A percentile compares a stretch with the other conserved stretches of the same genome.
Evolutionary conservation across 2,888 invertebrate genomes (phyloP).

Genomic region (Cylloceria caligata): DNA sequence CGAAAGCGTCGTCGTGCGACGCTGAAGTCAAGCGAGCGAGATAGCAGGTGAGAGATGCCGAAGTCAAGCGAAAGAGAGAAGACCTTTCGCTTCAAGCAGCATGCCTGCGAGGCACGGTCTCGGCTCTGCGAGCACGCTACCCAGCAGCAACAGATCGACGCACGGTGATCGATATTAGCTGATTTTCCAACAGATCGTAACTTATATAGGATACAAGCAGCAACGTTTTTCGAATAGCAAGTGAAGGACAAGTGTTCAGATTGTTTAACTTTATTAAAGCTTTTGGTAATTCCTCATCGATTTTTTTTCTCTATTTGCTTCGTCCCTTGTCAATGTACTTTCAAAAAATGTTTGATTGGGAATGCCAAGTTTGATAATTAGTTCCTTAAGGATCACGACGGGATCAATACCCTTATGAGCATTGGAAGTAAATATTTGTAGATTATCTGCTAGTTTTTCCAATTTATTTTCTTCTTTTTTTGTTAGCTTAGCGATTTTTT

Average conservation of each 20-base stretch:
- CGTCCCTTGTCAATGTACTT: constrained; percentile 34
- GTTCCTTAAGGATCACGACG: constrained; percentile 61
- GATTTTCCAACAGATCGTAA: constrained; percentile 19
- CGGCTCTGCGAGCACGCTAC: no score
- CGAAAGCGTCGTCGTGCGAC: no score
- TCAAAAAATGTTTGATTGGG: constrained; percentile 39
- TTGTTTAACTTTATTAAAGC: background rate
- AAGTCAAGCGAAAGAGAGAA: no score
- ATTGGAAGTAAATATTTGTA: constrained; percentile 54
- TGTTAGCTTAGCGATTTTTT: constrained; percentile 45
- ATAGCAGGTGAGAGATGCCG: no score
- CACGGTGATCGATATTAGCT: no score
- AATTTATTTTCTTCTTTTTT: constrained; percentile 48
- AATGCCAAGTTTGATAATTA: constrained; percentile 58
- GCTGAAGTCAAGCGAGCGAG: no score
- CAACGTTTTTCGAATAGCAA: constrained; percentile 35
- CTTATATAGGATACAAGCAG: constrained; percentile 44
- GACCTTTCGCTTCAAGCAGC: no score
- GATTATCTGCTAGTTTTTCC: constrained; percentile 50
- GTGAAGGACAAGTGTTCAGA: constrained; percentile 33
- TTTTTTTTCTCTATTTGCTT: constrained; percentile 30
- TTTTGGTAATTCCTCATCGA: no score
- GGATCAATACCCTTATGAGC: constrained; percentile 60
- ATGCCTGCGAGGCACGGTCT: no score
- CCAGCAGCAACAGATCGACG: no score